Evolutionary conservation across 2,888 invertebrate genomes (phyloP).

Genomic region (Noctuana brunneofusca): DNA sequence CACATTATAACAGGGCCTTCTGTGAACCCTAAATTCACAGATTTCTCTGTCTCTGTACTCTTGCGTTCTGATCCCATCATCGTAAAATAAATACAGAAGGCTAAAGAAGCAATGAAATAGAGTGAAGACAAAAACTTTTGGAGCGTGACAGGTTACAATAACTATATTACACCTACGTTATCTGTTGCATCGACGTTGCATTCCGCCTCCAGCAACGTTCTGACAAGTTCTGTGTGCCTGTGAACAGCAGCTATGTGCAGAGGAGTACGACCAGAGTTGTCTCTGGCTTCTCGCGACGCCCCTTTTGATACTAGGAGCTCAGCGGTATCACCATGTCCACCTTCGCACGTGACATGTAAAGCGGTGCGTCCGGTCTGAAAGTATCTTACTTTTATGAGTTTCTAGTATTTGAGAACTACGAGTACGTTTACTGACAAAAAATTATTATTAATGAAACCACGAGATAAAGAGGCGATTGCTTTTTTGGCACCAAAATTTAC

Average conservation of each 20-base stretch:
- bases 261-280: slow-evolving; percentile 88
- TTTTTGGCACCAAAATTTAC: too few relatives aligned
- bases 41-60: too few relatives aligned
- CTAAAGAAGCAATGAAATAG: too few relatives aligned
- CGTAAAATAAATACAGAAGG: too few relatives aligned
- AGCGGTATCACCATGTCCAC: slow-evolving; percentile 85
- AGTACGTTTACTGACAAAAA: too few relatives aligned
- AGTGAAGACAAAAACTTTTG: too few relatives aligned
- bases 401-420: neutral
- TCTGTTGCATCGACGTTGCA: slow-evolving; percentile 83
- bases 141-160: too few relatives aligned
- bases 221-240: slow-evolving; percentile 88
- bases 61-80: too few relatives aligned
- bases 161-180: slow-evolving; percentile 50
- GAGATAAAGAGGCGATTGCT: too few relatives aligned
- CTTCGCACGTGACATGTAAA: slow-evolving; percentile 87
- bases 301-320: slow-evolving; percentile 82
- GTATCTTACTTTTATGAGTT: slow-evolving; percentile 11
- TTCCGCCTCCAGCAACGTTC: slow-evolving; percentile 85
- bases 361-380: slow-evolving; percentile 82
- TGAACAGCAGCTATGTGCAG: slow-evolving; percentile 90
- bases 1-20: too few relatives aligned
- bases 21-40: too few relatives aligned
- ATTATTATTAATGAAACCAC: too few relatives aligned
- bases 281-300: slow-evolving; percentile 86